Percentiles rank a stretch among this genome's conserved stretches.
phyloP scores from a whole-genome alignment of 2,888 invertebrate species.

The Mechanitis mazaeus region DNA sequence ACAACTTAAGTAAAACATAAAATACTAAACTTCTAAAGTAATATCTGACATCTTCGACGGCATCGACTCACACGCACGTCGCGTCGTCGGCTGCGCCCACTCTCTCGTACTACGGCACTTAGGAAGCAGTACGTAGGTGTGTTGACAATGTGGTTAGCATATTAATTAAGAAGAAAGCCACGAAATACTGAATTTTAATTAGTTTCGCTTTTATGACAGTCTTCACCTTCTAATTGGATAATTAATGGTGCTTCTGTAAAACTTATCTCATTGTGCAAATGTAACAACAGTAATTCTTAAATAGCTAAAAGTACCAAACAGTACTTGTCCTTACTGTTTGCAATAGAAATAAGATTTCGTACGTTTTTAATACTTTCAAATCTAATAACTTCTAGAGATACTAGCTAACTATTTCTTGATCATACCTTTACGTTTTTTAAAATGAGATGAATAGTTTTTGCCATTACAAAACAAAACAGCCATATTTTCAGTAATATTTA shows the following conservation, averaged over 20 bases:
- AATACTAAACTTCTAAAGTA: conserved; percentile 36
- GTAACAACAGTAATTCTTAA: no score
- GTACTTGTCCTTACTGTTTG: no score
- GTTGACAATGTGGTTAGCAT: conserved; percentile 72
- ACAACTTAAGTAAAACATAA: background rate
- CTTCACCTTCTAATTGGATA: background rate
- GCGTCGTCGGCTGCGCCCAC: conserved; percentile 29
- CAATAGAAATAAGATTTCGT: no score
- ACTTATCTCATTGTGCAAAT: no score
- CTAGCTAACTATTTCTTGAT: no score
- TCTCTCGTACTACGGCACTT: conserved; percentile 24
- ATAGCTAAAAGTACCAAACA: no score
- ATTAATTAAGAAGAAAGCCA: conserved; percentile 73
- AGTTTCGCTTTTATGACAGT: background rate
- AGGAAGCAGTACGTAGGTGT: conserved; percentile 50
- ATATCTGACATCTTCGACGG: no score
- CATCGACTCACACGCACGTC: conserved; percentile 45
- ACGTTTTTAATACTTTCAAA: no score
- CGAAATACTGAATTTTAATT: conserved; percentile 60
- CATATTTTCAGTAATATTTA: conserved; percentile 7
- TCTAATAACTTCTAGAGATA: no score
- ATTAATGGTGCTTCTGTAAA: background rate
- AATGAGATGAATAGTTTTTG: background rate
- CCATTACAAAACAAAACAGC: background rate
- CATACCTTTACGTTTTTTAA: no score